Evolutionary conservation across 1,140 invertebrate genomes (phyloP).

Genomic region (Lasaia peninsularis): DNA sequence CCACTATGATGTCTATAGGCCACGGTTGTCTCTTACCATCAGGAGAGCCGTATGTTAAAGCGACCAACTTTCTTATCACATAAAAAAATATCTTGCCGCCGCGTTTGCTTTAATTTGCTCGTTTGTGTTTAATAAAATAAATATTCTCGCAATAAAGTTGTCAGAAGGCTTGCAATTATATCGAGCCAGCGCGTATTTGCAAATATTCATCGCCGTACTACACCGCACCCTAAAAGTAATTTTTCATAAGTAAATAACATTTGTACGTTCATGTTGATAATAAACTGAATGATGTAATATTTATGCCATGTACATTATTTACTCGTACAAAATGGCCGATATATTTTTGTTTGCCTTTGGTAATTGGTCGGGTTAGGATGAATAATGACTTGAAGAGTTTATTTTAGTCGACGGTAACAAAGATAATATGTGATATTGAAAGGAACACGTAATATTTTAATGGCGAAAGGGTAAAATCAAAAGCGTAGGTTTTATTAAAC

Average conservation of each 20-base stretch:
- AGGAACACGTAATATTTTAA: too few relatives aligned
- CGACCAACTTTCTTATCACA: too few relatives aligned
- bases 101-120: too few relatives aligned
- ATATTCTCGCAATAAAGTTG: not conserved
- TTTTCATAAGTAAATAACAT: conserved; percentile 56
- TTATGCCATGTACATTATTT: conserved; percentile 33
- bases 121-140: not conserved
- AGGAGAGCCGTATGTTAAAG: too few relatives aligned
- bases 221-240: conserved; percentile 34
- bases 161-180: not conserved
- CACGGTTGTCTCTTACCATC: too few relatives aligned
- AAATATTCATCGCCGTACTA: conserved; percentile 25
- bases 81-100: too few relatives aligned
- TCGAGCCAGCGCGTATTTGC: conserved; percentile 1
- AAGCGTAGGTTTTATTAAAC: too few relatives aligned
- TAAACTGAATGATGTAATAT: conserved; percentile 30
- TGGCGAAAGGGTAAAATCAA: too few relatives aligned
- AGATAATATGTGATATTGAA: too few relatives aligned
- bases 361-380: conserved; percentile 1
- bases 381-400: too few relatives aligned
- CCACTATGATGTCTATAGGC: too few relatives aligned
- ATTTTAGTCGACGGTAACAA: too few relatives aligned
- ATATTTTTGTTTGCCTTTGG: conserved; percentile 13
- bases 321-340: conserved; percentile 21
- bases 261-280: conserved; percentile 33